Conservation (phyloP, 1,140 invertebrate species). For the Aculops lycopersici region DNA sequence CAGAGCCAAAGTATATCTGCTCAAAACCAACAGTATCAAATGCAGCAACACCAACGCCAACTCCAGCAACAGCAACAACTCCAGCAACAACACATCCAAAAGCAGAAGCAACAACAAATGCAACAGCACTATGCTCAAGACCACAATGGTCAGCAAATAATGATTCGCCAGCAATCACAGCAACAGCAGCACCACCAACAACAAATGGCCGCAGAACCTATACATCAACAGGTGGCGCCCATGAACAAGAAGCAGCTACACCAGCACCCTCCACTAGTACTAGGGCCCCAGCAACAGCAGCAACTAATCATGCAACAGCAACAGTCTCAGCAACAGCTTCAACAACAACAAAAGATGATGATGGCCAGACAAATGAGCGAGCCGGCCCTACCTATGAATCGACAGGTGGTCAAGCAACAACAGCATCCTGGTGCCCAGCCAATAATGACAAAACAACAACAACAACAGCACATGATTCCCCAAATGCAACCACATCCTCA, state of each 20-base stretch:
- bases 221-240: constrained; percentile 1
- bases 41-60: constrained; percentile 11
- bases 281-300: background rate
- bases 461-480: no score
- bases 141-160: constrained; percentile 9
- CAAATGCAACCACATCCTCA: no score
- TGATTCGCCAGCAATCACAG: no score
- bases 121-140: constrained; percentile 5
- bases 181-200: constrained; percentile 11
- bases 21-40: constrained; percentile 5
- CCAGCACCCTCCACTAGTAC: background rate
- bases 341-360: constrained; percentile 17
- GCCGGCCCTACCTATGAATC: no score
- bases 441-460: no score
- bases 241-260: constrained; percentile 1
- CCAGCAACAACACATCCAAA: constrained; percentile 2
- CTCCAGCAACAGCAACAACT: constrained; percentile 1
- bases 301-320: constrained; percentile 3
- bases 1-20: constrained; percentile 7
- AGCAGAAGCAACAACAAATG: constrained; percentile 7
- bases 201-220: constrained; percentile 5
- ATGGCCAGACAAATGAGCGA: no score
- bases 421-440: no score
- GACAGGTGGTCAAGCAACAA: no score
- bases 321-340: constrained; percentile 14